phyloP scores from a whole-genome alignment of 2,113 vertebrate genomes.

The Pachyramphus minor region DNA sequence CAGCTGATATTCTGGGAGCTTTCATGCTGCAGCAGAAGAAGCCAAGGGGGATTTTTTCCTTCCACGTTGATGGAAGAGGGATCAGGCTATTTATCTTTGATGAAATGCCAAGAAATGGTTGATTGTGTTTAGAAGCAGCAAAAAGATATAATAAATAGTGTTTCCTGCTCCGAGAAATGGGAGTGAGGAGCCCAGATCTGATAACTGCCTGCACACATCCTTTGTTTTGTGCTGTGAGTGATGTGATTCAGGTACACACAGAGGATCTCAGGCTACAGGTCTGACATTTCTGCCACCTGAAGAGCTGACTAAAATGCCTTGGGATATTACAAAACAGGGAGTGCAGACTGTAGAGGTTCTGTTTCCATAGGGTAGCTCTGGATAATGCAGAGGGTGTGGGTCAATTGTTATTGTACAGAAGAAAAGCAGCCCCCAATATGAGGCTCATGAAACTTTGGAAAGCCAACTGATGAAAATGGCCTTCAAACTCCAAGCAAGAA shows the following conservation, averaged over 20 bases:
- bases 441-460: neutral
- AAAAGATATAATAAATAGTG: neutral
- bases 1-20: neutral
- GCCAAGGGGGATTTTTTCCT: neutral
- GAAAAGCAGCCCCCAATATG: neutral
- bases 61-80: neutral
- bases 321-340: neutral
- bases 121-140: neutral
- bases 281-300: neutral
- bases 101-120: conserved; percentile 2
- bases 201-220: neutral
- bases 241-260: neutral
- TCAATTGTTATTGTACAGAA: neutral
- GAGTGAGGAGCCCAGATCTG: neutral
- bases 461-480: neutral
- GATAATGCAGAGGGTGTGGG: neutral
- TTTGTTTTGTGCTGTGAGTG: neutral
- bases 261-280: neutral
- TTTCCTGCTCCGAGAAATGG: neutral
- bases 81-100: conserved; percentile 27
- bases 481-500: neutral
- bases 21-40: neutral
- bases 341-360: rapidly evolving
- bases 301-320: neutral
- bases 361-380: neutral